Percentiles rank a stretch among this genome's conserved stretches.
Conservation (phyloP, 2,113 vertebrate genomes). For the Vanacampus margaritifer region DNA sequence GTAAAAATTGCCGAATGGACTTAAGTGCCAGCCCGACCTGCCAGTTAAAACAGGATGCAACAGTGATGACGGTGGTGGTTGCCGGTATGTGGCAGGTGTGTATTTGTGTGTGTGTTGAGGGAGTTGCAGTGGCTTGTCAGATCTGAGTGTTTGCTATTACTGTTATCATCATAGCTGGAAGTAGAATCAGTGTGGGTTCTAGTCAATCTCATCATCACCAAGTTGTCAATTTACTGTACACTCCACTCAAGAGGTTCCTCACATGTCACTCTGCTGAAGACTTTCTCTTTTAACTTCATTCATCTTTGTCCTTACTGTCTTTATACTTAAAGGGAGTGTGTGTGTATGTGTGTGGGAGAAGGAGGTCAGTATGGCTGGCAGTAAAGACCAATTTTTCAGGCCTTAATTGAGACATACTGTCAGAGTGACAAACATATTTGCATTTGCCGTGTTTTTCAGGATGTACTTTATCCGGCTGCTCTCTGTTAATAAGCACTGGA, state of each 20-base stretch:
- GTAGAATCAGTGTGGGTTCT: background rate
- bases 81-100: background rate
- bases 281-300: slow-evolving; percentile 36
- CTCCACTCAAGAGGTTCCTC: slow-evolving; percentile 36
- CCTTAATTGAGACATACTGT: slow-evolving; percentile 98
- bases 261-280: slow-evolving; percentile 49
- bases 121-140: slow-evolving; percentile 16
- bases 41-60: slow-evolving; percentile 20
- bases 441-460: slow-evolving; percentile 89
- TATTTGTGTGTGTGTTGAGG: background rate
- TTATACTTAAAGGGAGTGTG: slow-evolving; percentile 44
- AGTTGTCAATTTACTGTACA: slow-evolving; percentile 56
- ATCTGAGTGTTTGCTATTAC: slow-evolving; percentile 56
- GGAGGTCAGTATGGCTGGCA: slow-evolving; percentile 82
- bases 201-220: slow-evolving; percentile 47
- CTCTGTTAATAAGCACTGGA: slow-evolving; percentile 89
- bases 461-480: slow-evolving; percentile 76
- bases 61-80: background rate
- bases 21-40: background rate
- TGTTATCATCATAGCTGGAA: slow-evolving; percentile 48
- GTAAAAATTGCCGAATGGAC: too few relatives aligned
- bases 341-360: slow-evolving; percentile 68
- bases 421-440: slow-evolving; percentile 98
- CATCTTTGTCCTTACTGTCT: slow-evolving; percentile 45
- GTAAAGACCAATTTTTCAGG: slow-evolving; percentile 71